A percentile compares a stretch with the other conserved stretches of the same genome.
Evolutionary conservation across 2,113 vertebrate species (phyloP).

Genomic region (Toxotes jaculatrix): DNA sequence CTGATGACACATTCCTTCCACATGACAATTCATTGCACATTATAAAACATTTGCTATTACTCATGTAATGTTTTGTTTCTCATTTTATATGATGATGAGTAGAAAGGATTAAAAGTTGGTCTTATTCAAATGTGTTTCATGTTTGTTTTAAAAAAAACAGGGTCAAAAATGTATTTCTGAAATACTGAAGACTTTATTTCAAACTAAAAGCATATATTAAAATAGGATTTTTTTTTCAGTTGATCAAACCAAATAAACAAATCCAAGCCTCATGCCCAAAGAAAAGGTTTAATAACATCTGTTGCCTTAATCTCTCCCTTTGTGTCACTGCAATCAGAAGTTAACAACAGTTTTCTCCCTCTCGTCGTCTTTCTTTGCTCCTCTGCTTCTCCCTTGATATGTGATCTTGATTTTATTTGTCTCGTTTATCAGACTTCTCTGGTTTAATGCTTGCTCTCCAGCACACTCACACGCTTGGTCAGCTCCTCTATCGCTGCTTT

Average conservation of each 20-base stretch:
- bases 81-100: slow-evolving; percentile 19
- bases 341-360: background rate
- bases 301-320: slow-evolving; percentile 43
- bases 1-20: background rate
- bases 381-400: background rate
- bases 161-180: slow-evolving; percentile 43
- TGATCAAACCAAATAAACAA: slow-evolving; percentile 63
- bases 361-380: background rate
- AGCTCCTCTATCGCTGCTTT: slow-evolving; percentile 84
- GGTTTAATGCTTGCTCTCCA: slow-evolving; percentile 83
- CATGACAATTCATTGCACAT: slow-evolving; percentile 9
- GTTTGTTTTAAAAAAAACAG: slow-evolving; percentile 15
- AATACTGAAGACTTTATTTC: slow-evolving; percentile 78
- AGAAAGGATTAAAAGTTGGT: slow-evolving; percentile 38
- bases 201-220: slow-evolving; percentile 80
- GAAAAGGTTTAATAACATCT: slow-evolving; percentile 20
- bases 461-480: slow-evolving; percentile 82
- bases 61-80: slow-evolving; percentile 9
- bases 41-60: background rate
- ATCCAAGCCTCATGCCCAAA: slow-evolving; percentile 46
- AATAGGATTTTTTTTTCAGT: slow-evolving; percentile 42
- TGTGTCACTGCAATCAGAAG: slow-evolving; percentile 37
- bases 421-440: background rate
- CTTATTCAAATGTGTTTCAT: background rate
- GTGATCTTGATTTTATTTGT: slow-evolving; percentile 17